phyloP scores from a whole-genome alignment of 1,140 invertebrate genomes.

The Megathymus violae region DNA sequence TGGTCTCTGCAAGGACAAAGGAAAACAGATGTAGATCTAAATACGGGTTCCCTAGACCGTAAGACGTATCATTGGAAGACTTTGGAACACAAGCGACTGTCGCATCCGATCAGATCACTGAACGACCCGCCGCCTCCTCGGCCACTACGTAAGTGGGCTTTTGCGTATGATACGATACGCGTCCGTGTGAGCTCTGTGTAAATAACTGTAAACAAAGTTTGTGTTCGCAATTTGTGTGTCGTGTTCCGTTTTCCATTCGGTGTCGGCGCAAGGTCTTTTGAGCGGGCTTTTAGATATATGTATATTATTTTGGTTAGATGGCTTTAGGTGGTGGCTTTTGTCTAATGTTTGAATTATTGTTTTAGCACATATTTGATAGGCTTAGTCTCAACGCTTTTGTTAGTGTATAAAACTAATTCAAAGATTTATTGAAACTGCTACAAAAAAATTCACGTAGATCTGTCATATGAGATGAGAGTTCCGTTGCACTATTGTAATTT shows the following conservation, averaged over 20 bases:
- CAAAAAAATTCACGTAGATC: no score
- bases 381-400: background rate
- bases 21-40: slow-evolving; percentile 43
- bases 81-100: slow-evolving; percentile 73
- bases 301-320: background rate
- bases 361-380: background rate
- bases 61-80: slow-evolving; percentile 75
- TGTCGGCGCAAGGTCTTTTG: slow-evolving; percentile 35
- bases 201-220: slow-evolving; percentile 60
- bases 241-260: slow-evolving; percentile 46
- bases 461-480: no score
- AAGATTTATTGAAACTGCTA: background rate
- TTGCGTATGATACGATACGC: slow-evolving; percentile 55
- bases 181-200: slow-evolving; percentile 68
- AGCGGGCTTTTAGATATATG: background rate
- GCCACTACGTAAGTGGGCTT: slow-evolving; percentile 76
- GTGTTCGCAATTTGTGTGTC: slow-evolving; percentile 44
- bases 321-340: slow-evolving; percentile 8
- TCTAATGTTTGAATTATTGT: slow-evolving; percentile 22
- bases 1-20: slow-evolving; percentile 59
- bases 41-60: slow-evolving; percentile 58
- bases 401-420: background rate
- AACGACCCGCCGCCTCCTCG: slow-evolving; percentile 61
- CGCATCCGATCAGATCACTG: slow-evolving; percentile 70
- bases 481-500: no score